Evolutionary conservation across 2,888 invertebrate species (phyloP), one percentile per base, ranked within the genome.

Genomic region (Blera fallax): DNA sequence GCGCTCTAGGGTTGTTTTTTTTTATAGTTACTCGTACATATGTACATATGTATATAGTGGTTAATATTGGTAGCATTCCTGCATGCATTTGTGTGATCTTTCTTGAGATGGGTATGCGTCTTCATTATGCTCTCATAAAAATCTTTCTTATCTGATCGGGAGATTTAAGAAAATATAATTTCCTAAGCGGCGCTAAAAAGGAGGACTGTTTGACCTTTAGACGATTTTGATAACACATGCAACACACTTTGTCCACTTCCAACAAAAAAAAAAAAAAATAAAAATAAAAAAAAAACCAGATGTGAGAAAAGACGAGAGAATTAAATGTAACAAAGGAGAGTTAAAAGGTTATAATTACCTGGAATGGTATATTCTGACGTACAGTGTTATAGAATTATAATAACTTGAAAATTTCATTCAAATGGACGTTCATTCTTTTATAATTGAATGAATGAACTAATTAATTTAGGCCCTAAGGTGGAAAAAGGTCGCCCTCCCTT

Each of bases 121-220:
- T 87, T 87, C 81, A 83, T 83, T 87, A 87, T 78, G 78, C 70
- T 65, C 74, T 87, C 83, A 65, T 79, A 87, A 83, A 87, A 87
- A 83, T 81, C 83, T 79, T 11, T 21, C 83, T 87, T 87, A 87
- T 87, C 87, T 87, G 87, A 87, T 83, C 79, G 77, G 69, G 29
- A 87, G 87, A 87, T 87, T 87, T 77, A 72, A 72, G 64, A 81
- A 85, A 81, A 72, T 85, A 85, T 81, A 79, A 79, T 79, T 72
- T 72, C 45, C 65, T 72, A 76, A 85, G 85, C 81, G 85, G 85
- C 85, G 85, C 85, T 85, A 85, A 85, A 85, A 81, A 85, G 85
- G 85, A 85, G 85, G 85, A 77, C 65, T 77, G 77, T 81, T 85
- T 85, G 85, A 81, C 81, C 85, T 85, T 64, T 81, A 43, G 80